Evolutionary conservation across 2,888 invertebrate genomes (phyloP).

Genomic region (Cheilosia soror): DNA sequence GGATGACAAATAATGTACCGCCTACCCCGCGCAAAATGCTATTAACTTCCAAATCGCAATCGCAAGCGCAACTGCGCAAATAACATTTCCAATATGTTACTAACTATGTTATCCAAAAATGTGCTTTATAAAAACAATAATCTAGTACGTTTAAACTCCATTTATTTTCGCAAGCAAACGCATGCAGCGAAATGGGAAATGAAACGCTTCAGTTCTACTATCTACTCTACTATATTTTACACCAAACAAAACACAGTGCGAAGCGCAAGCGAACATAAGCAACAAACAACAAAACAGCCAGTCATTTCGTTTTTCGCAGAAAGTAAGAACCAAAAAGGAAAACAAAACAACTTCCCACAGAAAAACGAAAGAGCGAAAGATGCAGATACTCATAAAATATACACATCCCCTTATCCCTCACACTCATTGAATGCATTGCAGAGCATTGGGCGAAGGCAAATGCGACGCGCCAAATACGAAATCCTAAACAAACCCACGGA

Average conservation of each 20-base stretch:
- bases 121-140: too few species aligned
- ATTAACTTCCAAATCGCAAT: too few species aligned
- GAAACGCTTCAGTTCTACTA: too few species aligned
- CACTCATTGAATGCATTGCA: constrained; percentile 32
- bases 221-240: too few species aligned
- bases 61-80: too few species aligned
- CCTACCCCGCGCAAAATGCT: too few species aligned
- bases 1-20: too few species aligned
- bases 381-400: constrained; percentile 9
- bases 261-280: not conserved
- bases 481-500: constrained; percentile 55
- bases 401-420: constrained; percentile 24
- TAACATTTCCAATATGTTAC: too few species aligned
- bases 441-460: constrained; percentile 33
- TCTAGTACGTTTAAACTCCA: too few species aligned
- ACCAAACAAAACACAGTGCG: constrained; percentile 11
- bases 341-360: constrained; percentile 3
- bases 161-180: too few species aligned
- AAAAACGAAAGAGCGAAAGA: not conserved
- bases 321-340: not conserved
- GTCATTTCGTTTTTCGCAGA: not conserved
- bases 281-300: not conserved
- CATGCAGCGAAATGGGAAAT: too few species aligned
- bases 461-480: constrained; percentile 57
- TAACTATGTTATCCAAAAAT: too few species aligned